Evolutionary conservation across 2,797 vertebrate genomes (phyloP).

Genomic region (Clarias platycephalus): DNA sequence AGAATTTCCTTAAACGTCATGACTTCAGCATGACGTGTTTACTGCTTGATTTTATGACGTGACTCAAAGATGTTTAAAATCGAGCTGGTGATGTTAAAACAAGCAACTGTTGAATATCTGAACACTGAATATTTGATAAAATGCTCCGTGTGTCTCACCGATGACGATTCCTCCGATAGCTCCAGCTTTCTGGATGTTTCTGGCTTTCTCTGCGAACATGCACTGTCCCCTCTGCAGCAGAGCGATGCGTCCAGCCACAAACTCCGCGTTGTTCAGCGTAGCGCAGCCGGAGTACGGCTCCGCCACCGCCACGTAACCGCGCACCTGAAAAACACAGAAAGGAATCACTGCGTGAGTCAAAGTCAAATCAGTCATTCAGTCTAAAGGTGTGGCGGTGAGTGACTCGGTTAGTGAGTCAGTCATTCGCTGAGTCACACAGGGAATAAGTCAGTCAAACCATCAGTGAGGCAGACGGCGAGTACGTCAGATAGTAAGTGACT

Average conservation of each 20-base stretch:
- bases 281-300: conserved; percentile 94
- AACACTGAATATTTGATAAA: too few species aligned
- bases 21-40: not conserved
- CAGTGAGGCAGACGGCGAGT: too few species aligned
- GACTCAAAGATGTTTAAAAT: not conserved
- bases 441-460: not conserved
- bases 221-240: conserved; percentile 95
- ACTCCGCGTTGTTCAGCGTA: conserved; percentile 86
- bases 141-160: conserved; percentile 74
- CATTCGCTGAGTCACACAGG: not conserved
- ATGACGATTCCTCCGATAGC: conserved; percentile 96
- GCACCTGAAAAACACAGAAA: conserved; percentile 72
- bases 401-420: not conserved
- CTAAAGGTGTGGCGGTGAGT: not conserved
- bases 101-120: not conserved
- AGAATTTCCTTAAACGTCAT: not conserved
- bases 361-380: not conserved
- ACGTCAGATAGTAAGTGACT: not conserved
- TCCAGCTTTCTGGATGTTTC: conserved; percentile 93
- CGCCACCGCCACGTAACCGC: conserved; percentile 89
- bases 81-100: not conserved
- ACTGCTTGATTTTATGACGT: not conserved
- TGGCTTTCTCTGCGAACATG: conserved; percentile 98
- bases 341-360: not conserved
- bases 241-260: conserved; percentile 89